Base-by-base conservation (phyloP, 2,888 invertebrate species). In the Noctua comes region DNA sequence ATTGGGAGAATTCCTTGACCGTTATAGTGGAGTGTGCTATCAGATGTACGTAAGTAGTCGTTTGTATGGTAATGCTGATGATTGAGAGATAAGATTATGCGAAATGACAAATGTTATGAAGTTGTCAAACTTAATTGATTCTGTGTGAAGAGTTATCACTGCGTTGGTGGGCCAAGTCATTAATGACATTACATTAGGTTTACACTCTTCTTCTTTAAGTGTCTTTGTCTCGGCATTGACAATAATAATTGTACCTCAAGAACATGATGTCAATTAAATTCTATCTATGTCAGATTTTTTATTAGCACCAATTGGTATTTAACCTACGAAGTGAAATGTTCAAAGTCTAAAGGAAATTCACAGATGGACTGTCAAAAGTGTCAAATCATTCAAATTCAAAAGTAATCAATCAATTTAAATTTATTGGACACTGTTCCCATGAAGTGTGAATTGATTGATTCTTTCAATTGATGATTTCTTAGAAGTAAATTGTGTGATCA, bases 11-110 rank as follows among this genome's bases (percentile, higher is more conserved):
- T 76, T 86, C 83, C 68, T 78, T 84, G 83, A 76, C 79, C 73
- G 66, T 65, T 78, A 83, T 46, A 31, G 6, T 78, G 57, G 13
- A 54, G 78, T 36, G 13, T 73, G 59, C 13, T 85, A 68, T 82
- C 78, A 76, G 65, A 76, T 73, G 57, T 31, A 69, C n/a, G 31
- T 76, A 73, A 73, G 69, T 78, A 70, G 75, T 76, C 73, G 40
- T 79, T 84, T 86, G 64, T 79, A 86, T 86, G 86, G 68, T 84
- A 84, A 86, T 84, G 36, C 6, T 36, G 57, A 75, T 70, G 78
- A 86, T 82, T 74, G 74, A 82, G 79, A 78, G 78, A 84, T 84
- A 82, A 76, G 86, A 82, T 86, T 73, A 78, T 75, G 51, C 13
- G 62, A 75, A 62, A 77, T 72, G 21, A 69, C 62, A 82, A 82